phyloP scores from a whole-genome alignment of 2,113 vertebrate species.

The Urocolius indicus region DNA sequence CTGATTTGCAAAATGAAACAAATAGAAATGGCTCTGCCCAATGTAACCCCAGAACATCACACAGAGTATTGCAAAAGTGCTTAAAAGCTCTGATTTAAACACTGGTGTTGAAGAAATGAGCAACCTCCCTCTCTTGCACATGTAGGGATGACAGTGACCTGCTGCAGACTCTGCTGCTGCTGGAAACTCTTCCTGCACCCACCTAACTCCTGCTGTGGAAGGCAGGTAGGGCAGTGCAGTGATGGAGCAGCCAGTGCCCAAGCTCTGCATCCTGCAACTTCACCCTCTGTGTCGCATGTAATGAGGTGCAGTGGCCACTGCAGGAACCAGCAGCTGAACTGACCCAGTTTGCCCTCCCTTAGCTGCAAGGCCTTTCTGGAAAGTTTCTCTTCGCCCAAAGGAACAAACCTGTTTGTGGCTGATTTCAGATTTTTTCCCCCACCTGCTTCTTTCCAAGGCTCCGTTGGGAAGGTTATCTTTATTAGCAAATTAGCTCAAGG shows the following conservation, averaged over 20 bases:
- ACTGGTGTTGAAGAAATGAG: background rate
- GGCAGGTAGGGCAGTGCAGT: background rate
- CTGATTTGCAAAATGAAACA: background rate
- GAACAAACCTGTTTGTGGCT: background rate
- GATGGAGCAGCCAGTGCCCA: rapidly evolving
- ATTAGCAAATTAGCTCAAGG: background rate
- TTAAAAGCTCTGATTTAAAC: background rate
- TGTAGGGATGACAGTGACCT: rapidly evolving
- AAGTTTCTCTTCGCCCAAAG: background rate
- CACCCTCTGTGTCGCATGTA: rapidly evolving
- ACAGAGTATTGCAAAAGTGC: background rate
- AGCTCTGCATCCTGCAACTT: background rate
- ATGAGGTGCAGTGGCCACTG: background rate
- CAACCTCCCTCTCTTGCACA: background rate
- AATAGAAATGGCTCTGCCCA: background rate
- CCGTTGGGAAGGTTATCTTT: background rate
- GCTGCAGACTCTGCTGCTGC: rapidly evolving
- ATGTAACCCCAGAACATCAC: background rate
- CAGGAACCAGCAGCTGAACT: background rate
- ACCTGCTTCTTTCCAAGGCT: background rate
- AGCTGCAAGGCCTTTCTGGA: background rate
- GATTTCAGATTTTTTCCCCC: background rate
- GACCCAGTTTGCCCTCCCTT: background rate
- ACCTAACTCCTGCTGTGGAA: background rate
- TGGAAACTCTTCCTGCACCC: background rate